Evolutionary conservation across 2,797 vertebrate species (phyloP).

Genomic region (Melanotaenia nigrans): DNA sequence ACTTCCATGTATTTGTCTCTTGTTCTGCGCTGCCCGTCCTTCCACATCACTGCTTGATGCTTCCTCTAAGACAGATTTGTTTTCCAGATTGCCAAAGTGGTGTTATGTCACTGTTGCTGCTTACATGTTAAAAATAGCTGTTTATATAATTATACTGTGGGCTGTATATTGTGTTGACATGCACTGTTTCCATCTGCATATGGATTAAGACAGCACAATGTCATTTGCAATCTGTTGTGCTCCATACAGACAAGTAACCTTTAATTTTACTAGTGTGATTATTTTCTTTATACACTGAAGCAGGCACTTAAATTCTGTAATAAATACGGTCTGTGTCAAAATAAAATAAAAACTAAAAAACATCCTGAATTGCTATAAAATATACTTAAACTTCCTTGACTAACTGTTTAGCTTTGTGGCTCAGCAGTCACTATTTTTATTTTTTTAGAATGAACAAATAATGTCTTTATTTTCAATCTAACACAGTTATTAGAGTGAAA

Average conservation of each 20-base stretch:
- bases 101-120: constrained; percentile 28
- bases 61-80: constrained; percentile 24
- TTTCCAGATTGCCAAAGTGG: constrained; percentile 18
- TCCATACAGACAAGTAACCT: constrained; percentile 4
- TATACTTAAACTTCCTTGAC: constrained; percentile 25
- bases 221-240: constrained; percentile 12
- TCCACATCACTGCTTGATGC: constrained; percentile 22
- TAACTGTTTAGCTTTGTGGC: constrained; percentile 25
- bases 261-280: neutral
- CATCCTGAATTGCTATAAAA: constrained; percentile 1
- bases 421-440: constrained; percentile 31
- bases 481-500: constrained; percentile 47
- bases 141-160: constrained; percentile 10
- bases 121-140: constrained; percentile 21
- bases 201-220: neutral
- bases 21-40: constrained; percentile 33
- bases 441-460: constrained; percentile 18
- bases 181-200: constrained; percentile 6
- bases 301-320: neutral
- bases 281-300: neutral
- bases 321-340: constrained; percentile 11
- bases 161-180: constrained; percentile 12
- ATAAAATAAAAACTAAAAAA: neutral
- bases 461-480: constrained; percentile 40
- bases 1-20: constrained; percentile 77